phyloP scores from a whole-genome alignment of 2,888 invertebrate genomes.

The Lordiphosa fenestrarum region DNA sequence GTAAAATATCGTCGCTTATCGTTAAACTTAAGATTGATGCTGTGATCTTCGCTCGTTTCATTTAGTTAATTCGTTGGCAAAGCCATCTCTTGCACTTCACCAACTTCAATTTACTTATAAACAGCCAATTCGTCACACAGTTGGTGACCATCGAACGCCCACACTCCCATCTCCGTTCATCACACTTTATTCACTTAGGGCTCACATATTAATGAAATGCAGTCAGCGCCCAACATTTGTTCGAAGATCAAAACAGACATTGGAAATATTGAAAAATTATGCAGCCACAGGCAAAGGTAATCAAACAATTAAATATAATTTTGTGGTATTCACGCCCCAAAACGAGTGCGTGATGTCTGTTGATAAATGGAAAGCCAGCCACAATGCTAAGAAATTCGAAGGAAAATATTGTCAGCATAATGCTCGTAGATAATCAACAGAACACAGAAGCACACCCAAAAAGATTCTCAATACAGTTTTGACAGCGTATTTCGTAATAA shows the following conservation, averaged over 20 bases:
- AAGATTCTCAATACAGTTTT: constrained; percentile 61
- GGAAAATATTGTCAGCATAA: constrained; percentile 76
- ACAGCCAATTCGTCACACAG: constrained; percentile 69
- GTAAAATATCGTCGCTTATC: no score
- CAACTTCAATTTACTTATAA: constrained; percentile 56
- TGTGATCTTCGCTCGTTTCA: background rate
- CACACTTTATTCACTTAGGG: constrained; percentile 44
- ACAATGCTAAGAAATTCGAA: constrained; percentile 57
- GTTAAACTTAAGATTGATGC: no score
- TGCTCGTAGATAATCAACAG: constrained; percentile 66
- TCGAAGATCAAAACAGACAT: constrained; percentile 11
- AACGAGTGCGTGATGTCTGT: constrained; percentile 20
- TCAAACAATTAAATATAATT: constrained; percentile 73
- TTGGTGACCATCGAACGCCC: constrained; percentile 43
- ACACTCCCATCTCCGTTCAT: constrained; percentile 60
- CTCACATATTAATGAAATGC: constrained; percentile 67
- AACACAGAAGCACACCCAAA: constrained; percentile 29
- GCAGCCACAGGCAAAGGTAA: constrained; percentile 44
- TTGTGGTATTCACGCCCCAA: constrained; percentile 72
- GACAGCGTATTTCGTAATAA: constrained; percentile 75
- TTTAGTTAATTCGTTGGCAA: constrained; percentile 32
- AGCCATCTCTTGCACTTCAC: constrained; percentile 44
- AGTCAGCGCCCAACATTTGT: constrained; percentile 65
- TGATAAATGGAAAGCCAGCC: constrained; percentile 26
- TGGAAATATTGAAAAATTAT: constrained; percentile 71